phyloP scores from a whole-genome alignment of 2,113 vertebrate genomes.

The Silurus meridionalis region DNA sequence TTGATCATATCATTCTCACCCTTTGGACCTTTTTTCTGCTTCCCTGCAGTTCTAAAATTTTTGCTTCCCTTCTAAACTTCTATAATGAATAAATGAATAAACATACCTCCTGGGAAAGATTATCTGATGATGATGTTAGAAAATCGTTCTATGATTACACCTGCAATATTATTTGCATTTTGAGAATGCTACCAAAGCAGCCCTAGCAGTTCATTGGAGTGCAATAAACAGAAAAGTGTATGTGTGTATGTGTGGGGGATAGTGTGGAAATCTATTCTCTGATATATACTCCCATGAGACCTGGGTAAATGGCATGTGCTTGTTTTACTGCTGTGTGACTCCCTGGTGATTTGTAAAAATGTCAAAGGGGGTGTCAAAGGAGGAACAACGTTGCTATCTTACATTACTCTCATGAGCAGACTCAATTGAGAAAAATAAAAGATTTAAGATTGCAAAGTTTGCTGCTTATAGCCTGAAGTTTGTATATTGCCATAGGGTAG shows the following conservation, averaged over 20 bases:
- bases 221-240: conserved; percentile 29
- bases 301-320: conserved; percentile 47
- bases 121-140: conserved; percentile 49
- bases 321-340: conserved; percentile 43
- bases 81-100: conserved; percentile 49
- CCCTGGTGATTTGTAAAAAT: conserved; percentile 48
- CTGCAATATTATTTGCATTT: conserved; percentile 45
- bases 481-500: conserved; percentile 47
- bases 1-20: not conserved
- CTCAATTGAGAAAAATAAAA: conserved; percentile 33
- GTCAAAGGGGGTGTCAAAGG: conserved; percentile 45
- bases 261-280: conserved; percentile 25
- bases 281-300: conserved; percentile 13
- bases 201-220: conserved; percentile 33
- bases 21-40: conserved; percentile 36
- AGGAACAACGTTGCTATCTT: conserved; percentile 40
- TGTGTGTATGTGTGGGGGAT: not conserved
- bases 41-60: conserved; percentile 46
- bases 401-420: conserved; percentile 39
- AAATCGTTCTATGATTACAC: conserved; percentile 46
- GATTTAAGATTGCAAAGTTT: conserved; percentile 52
- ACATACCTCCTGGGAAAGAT: conserved; percentile 44
- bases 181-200: conserved; percentile 31
- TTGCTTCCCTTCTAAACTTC: conserved; percentile 39
- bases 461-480: conserved; percentile 47